Percentiles rank a stretch among this genome's conserved stretches.
Evolutionary conservation across 2,113 vertebrate genomes (phyloP).

Genomic region (Oenanthe melanoleuca): DNA sequence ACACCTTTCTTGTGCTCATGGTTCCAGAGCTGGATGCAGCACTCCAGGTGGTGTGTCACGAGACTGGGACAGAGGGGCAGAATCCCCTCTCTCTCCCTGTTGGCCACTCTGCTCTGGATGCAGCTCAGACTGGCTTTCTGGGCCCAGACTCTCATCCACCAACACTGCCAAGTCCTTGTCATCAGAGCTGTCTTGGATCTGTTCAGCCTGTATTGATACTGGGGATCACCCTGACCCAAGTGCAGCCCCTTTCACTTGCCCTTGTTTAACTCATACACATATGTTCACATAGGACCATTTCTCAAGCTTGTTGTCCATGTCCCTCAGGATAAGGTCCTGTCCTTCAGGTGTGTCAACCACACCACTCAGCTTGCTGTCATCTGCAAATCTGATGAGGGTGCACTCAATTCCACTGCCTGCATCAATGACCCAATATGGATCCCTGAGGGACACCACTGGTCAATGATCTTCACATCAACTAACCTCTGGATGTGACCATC

Average conservation of each 20-base stretch:
- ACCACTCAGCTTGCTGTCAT: not conserved
- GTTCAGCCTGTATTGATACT: not conserved
- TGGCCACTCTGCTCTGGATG: not conserved
- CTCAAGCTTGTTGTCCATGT: not conserved
- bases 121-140: not conserved
- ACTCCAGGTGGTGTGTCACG: not conserved
- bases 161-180: not conserved
- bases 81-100: fast-evolving
- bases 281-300: not conserved
- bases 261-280: too few relatives aligned
- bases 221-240: fast-evolving
- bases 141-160: not conserved
- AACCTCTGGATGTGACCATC: not conserved
- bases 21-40: not conserved
- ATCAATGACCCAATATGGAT: not conserved
- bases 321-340: not conserved
- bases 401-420: not conserved
- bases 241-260: not conserved
- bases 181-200: not conserved
- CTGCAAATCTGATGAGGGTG: not conserved
- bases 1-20: not conserved
- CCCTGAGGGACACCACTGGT: not conserved
- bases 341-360: not conserved
- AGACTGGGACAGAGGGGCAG: not conserved
- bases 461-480: not conserved